Percentiles rank a stretch among this genome's conserved stretches.
Evolutionary conservation across 2,888 invertebrate species (phyloP).

Genomic region (Agonopterix alstromeriana): DNA sequence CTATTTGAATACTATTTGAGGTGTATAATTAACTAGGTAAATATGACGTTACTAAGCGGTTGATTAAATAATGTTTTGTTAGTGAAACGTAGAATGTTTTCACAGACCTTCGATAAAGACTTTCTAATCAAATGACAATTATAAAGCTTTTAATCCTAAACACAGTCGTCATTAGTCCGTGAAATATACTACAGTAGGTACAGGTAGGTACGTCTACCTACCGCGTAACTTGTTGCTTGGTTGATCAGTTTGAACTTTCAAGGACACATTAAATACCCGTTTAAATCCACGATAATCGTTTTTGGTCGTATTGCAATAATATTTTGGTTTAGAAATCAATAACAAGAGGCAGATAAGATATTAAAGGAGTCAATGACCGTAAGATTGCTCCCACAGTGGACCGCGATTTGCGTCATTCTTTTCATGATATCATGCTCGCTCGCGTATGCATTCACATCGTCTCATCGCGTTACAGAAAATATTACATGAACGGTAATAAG

Average conservation of each 20-base stretch:
- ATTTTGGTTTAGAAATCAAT: conserved; percentile 44
- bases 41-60: no score
- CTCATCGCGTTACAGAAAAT: no score
- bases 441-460: no score
- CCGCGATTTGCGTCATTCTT: conserved; percentile 29
- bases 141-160: no score
- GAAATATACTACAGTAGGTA: no score
- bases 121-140: no score
- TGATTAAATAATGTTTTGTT: no score
- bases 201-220: background rate
- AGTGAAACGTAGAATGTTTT: background rate
- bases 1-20: no score
- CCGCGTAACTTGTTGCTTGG: background rate
- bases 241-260: background rate
- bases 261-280: background rate
- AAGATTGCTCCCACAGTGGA: conserved; percentile 17
- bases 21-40: no score
- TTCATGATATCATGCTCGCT: background rate
- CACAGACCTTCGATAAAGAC: background rate
- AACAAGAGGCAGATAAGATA: conserved; percentile 41
- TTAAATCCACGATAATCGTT: no score
- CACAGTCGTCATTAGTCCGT: no score
- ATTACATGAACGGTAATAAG: no score
- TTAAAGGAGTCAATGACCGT: conserved; percentile 33
- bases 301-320: conserved; percentile 16